These are phyloP conservation scores for Indicator maculatus DNA, from an alignment of 2,113 vertebrate genomes.

Conservation along the genomic window DNA sequence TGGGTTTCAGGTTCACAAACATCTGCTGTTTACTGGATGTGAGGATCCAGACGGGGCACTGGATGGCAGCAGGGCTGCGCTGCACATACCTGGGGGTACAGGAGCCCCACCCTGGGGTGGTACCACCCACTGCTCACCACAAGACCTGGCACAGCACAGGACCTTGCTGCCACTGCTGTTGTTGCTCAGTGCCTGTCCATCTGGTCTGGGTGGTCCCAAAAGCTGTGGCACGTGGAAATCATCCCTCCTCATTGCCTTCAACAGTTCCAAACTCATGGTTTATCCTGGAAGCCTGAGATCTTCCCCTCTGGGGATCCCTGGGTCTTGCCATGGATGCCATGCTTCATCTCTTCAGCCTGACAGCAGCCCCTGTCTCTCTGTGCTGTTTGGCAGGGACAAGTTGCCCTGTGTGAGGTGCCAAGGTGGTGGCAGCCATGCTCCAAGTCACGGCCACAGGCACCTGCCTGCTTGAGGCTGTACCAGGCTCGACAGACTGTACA, in stretches of 20 bases:
- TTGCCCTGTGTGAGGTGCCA: neutral
- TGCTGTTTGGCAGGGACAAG: neutral
- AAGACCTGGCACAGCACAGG: accelerated
- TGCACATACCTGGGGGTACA: accelerated
- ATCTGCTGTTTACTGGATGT: accelerated
- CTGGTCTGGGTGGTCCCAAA: neutral
- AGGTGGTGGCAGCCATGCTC: neutral
- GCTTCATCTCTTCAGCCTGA: neutral
- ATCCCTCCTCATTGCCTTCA: neutral
- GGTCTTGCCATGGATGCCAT: neutral
- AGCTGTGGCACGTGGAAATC: accelerated
- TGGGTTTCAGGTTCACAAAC: neutral
- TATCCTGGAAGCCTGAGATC: neutral
- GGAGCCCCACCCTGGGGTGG: neutral
- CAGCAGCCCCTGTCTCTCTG: neutral
- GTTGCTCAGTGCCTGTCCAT: neutral
- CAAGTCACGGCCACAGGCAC: neutral
- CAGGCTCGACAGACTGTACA: neutral
- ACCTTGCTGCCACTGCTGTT: neutral
- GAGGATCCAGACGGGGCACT: too few species aligned
- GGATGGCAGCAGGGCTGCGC: neutral
- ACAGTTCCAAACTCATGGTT: neutral
- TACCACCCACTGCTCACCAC: accelerated
- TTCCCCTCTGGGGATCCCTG: neutral
- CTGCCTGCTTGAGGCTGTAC: neutral